phyloP scores from a whole-genome alignment of 2,797 vertebrate species.

The Ateles fusciceps region DNA sequence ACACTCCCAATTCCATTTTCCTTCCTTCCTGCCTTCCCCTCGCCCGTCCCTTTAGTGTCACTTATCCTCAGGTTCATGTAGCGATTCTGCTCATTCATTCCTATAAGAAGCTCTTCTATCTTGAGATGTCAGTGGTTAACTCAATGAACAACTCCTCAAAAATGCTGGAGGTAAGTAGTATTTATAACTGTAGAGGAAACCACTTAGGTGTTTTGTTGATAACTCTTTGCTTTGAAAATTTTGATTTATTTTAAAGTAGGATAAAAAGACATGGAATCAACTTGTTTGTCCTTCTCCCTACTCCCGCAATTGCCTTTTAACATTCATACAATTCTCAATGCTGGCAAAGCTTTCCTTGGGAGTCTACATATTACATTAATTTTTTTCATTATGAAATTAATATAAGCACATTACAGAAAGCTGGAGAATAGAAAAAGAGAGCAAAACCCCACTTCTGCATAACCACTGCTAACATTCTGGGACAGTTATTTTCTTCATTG shows the following conservation, averaged over 20 bases:
- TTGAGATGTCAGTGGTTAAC: slow-evolving; percentile 2
- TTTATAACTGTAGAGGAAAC: not conserved
- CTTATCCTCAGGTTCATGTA: not conserved
- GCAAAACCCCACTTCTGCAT: not conserved
- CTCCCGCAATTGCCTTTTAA: not conserved
- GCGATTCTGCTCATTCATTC: slow-evolving; percentile 13
- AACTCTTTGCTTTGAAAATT: not conserved
- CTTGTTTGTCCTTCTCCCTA: not conserved
- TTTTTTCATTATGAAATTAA: not conserved
- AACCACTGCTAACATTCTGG: not conserved
- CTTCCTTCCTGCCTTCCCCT: not conserved
- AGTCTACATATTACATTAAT: not conserved
- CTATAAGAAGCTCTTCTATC: not conserved
- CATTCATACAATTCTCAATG: not conserved
- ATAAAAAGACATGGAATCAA: not conserved
- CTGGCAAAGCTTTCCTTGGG: not conserved
- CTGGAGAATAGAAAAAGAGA: not conserved
- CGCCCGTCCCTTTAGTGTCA: not conserved
- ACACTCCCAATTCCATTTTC: not conserved
- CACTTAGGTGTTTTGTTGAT: not conserved
- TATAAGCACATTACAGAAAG: not conserved
- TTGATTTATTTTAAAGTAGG: not conserved
- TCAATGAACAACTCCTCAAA: not conserved
- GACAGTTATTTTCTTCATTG: not conserved
- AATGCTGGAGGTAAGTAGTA: not conserved